Conservation (phyloP, 1,140 invertebrate species). For the Ceratoteleas bidentatus region DNA sequence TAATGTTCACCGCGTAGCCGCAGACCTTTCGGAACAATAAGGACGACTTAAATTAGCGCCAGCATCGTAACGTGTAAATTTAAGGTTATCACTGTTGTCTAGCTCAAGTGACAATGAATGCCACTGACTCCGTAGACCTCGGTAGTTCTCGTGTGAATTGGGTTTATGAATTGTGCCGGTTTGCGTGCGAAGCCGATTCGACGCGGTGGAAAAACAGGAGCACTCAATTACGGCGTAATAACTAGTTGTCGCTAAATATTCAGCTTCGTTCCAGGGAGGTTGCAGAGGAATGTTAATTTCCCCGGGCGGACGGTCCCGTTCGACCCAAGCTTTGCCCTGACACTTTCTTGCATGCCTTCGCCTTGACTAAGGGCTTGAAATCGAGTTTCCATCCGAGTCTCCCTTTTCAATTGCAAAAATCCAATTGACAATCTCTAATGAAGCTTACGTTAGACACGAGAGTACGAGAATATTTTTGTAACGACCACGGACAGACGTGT, state of each 20-base stretch:
- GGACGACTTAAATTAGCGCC: too few relatives aligned
- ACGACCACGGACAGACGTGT: conserved; percentile 35
- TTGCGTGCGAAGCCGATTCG: conserved; percentile 32
- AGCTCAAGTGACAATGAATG: too few relatives aligned
- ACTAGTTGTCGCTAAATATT: conserved; percentile 41
- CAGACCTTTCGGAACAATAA: too few relatives aligned
- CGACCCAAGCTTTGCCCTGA: conserved; percentile 22
- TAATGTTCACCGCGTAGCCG: too few relatives aligned
- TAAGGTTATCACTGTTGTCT: too few relatives aligned
- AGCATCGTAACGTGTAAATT: too few relatives aligned
- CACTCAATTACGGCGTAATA: conserved; percentile 22
- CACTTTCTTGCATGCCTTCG: conserved; percentile 48
- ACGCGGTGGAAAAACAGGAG: background rate
- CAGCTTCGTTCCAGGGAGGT: conserved; percentile 8
- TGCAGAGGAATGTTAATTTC: conserved; percentile 3
- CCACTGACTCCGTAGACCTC: too few relatives aligned
- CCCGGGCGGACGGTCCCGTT: background rate
- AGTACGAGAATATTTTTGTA: conserved; percentile 65
- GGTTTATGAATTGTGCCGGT: conserved; percentile 17
- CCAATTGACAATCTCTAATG: conserved; percentile 64
- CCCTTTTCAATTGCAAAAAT: conserved; percentile 59
- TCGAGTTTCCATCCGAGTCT: conserved; percentile 25
- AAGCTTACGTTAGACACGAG: conserved; percentile 61
- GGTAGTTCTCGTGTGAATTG: too few relatives aligned
- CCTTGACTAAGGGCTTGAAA: conserved; percentile 30